phyloP scores from a whole-genome alignment of 2,113 vertebrate species.

The Astur gentilis region DNA sequence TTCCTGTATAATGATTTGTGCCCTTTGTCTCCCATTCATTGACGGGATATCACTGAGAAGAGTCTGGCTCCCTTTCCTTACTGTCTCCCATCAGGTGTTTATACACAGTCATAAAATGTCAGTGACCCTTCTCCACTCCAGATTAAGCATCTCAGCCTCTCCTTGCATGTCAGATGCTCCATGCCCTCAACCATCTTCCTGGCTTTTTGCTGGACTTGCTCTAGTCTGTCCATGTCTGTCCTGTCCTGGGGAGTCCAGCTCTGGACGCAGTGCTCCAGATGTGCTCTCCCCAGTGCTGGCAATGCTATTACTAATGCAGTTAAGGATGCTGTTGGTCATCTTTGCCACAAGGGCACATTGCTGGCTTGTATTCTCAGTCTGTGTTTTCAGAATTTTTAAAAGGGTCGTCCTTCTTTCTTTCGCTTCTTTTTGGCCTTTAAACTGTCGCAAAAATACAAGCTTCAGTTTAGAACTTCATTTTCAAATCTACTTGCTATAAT shows the following conservation, averaged over 20 bases:
- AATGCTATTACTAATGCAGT: not conserved
- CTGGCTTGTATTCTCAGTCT: not conserved
- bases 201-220: not conserved
- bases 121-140: not conserved
- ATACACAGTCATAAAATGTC: not conserved
- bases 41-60: not conserved
- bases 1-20: not conserved
- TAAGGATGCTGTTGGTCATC: not conserved
- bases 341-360: not conserved
- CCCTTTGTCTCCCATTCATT: not conserved
- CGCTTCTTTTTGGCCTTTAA: not conserved
- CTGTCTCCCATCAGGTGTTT: not conserved
- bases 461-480: not conserved
- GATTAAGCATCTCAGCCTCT: not conserved
- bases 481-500: not conserved
- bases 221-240: not conserved
- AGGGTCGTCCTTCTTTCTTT: not conserved
- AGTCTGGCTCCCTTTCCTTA: not conserved
- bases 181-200: fast-evolving
- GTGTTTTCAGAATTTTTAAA: not conserved
- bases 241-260: not conserved
- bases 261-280: not conserved
- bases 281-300: not conserved
- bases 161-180: not conserved
- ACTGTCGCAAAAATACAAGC: not conserved